Conservation (phyloP, 2,797 vertebrate species). For the Babyrousa celebensis region DNA sequence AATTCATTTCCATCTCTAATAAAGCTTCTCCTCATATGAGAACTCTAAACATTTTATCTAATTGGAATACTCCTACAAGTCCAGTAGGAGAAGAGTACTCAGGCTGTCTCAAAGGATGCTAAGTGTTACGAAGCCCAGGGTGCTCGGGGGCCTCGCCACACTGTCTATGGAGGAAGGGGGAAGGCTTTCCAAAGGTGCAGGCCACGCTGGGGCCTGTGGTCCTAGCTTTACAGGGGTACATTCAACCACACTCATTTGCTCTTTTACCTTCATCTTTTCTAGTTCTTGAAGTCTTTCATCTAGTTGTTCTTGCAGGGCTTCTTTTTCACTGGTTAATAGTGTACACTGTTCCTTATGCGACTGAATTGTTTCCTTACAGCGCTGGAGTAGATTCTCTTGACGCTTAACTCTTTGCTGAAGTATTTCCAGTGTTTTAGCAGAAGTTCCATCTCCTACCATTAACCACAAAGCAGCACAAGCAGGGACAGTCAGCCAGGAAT, state of each 20-base stretch:
- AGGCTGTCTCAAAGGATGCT: background rate
- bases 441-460: slow-evolving; percentile 92
- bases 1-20: slow-evolving; percentile 76
- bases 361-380: slow-evolving; percentile 95
- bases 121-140: background rate
- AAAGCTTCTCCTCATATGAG: slow-evolving; percentile 74
- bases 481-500: slow-evolving; percentile 74
- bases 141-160: background rate
- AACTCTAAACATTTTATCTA: slow-evolving; percentile 76
- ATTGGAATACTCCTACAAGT: slow-evolving; percentile 11
- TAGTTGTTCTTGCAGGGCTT: slow-evolving; percentile 97
- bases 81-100: background rate
- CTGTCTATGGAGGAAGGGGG: background rate
- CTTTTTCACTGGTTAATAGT: slow-evolving; percentile 96
- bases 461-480: slow-evolving; percentile 64
- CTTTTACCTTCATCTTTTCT: slow-evolving; percentile 97
- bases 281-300: slow-evolving; percentile 98
- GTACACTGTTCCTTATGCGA: slow-evolving; percentile 94
- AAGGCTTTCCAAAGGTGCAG: background rate
- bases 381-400: slow-evolving; percentile 97
- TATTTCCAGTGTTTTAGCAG: slow-evolving; percentile 92
- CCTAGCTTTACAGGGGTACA: background rate
- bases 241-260: background rate
- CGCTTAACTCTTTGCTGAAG: slow-evolving; percentile 95
- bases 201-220: background rate